These are phyloP conservation scores for Drosophila orena DNA, from an alignment of 1,140 invertebrate species.

Conservation along the genomic window DNA sequence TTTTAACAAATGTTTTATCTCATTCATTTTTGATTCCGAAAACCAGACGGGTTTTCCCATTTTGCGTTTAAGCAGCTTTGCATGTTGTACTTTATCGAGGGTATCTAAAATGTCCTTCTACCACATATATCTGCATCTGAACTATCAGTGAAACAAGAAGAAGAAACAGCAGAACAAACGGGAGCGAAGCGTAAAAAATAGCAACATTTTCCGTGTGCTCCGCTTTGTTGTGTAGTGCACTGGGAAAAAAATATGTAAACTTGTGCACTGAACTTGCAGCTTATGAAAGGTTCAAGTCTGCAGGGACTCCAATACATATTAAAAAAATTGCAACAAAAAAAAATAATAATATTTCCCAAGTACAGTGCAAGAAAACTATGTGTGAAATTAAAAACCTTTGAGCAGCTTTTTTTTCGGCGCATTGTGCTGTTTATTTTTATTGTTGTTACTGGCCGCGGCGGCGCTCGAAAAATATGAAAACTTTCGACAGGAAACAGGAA, in stretches of 20 bases:
- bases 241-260: not conserved
- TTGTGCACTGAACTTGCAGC: not conserved
- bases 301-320: not conserved
- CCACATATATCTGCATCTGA: conserved; percentile 11
- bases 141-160: conserved; percentile 34
- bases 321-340: not conserved
- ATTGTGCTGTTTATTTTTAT: conserved; percentile 62
- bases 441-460: conserved; percentile 54
- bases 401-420: not conserved
- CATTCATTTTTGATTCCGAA: no score
- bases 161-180: conserved; percentile 21
- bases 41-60: no score
- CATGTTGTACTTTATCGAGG: not conserved
- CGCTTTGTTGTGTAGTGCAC: conserved; percentile 54
- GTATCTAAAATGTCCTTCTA: conserved; percentile 5
- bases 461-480: conserved; percentile 83
- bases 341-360: not conserved
- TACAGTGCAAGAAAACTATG: not conserved
- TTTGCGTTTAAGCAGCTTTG: no score
- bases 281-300: no score
- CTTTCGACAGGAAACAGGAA: conserved; percentile 84
- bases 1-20: no score
- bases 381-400: not conserved
- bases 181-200: conserved; percentile 61
- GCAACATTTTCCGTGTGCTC: conserved; percentile 76